Evolutionary conservation across 2,888 invertebrate genomes (phyloP).

Genomic region (Amaurobius ferox): DNA sequence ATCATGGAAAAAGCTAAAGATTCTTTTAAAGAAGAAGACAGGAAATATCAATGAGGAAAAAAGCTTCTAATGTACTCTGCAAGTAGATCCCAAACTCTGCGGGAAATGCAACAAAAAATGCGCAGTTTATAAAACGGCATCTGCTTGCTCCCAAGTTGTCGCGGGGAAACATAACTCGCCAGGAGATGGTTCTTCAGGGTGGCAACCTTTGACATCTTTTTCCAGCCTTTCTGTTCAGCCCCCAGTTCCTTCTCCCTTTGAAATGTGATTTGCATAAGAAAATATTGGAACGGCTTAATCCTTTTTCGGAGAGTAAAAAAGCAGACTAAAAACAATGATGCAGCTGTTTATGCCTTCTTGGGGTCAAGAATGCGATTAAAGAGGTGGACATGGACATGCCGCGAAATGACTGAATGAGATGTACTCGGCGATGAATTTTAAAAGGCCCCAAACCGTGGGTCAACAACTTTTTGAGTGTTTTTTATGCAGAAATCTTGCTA

Average conservation of each 20-base stretch:
- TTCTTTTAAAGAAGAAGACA: background rate
- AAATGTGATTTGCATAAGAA: slow-evolving; percentile 49
- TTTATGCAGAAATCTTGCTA: background rate
- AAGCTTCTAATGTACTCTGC: slow-evolving; percentile 1
- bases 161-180: slow-evolving; percentile 3
- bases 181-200: slow-evolving; percentile 30
- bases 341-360: slow-evolving; percentile 19
- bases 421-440: slow-evolving; percentile 42
- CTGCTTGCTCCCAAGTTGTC: slow-evolving; percentile 12
- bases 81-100: background rate
- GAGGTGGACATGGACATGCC: slow-evolving; percentile 52
- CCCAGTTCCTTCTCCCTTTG: background rate
- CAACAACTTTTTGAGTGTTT: slow-evolving; percentile 28
- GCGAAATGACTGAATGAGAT: slow-evolving; percentile 35
- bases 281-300: slow-evolving; percentile 30
- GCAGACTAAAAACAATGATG: slow-evolving; percentile 33
- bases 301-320: background rate
- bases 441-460: slow-evolving; percentile 22
- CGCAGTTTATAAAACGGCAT: background rate
- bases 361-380: slow-evolving; percentile 59
- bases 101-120: slow-evolving; percentile 15
- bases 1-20: background rate
- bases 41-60: background rate
- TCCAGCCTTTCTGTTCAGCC: slow-evolving; percentile 5
- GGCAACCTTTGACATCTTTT: slow-evolving; percentile 11